Percentiles rank a stretch among this genome's conserved stretches.
Evolutionary conservation across 2,888 invertebrate species (phyloP).

Genomic region (Leistus spinibarbis): DNA sequence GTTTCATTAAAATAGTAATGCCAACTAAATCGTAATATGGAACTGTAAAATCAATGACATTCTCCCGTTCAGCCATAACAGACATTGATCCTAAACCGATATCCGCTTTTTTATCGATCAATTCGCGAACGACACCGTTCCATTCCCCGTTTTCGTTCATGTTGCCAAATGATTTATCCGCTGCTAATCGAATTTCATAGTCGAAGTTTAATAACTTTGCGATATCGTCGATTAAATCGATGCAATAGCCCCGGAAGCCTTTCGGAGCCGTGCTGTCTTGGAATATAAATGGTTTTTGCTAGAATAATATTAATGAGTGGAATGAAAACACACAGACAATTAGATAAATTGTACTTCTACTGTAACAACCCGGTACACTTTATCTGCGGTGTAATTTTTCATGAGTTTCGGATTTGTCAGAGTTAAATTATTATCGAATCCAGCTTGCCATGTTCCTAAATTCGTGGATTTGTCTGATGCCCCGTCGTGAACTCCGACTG

Average conservation of each 20-base stretch:
- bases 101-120: constrained; percentile 73
- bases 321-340: too few species aligned
- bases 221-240: constrained; percentile 90
- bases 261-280: constrained; percentile 69
- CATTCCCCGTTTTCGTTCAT: constrained; percentile 82
- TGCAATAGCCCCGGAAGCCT: constrained; percentile 87
- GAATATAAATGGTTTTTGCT: constrained; percentile 86
- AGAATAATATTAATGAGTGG: constrained; percentile 40
- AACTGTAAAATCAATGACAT: constrained; percentile 96
- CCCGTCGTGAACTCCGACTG: constrained; percentile 74
- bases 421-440: constrained; percentile 69
- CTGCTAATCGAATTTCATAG: constrained; percentile 82
- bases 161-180: constrained; percentile 84
- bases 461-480: constrained; percentile 73
- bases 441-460: constrained; percentile 80
- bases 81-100: constrained; percentile 94
- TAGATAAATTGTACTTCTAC: constrained; percentile 74
- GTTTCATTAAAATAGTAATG: constrained; percentile 93
- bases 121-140: constrained; percentile 61
- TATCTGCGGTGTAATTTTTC: constrained; percentile 77
- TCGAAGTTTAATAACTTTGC: constrained; percentile 84
- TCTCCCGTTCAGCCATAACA: constrained; percentile 97
- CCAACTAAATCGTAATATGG: constrained; percentile 98
- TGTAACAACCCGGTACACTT: constrained; percentile 86
- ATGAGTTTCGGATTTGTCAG: constrained; percentile 70